These are phyloP conservation scores for Prunella strophiata DNA, from an alignment of 2,797 vertebrate genomes.

Conservation along the genomic window DNA sequence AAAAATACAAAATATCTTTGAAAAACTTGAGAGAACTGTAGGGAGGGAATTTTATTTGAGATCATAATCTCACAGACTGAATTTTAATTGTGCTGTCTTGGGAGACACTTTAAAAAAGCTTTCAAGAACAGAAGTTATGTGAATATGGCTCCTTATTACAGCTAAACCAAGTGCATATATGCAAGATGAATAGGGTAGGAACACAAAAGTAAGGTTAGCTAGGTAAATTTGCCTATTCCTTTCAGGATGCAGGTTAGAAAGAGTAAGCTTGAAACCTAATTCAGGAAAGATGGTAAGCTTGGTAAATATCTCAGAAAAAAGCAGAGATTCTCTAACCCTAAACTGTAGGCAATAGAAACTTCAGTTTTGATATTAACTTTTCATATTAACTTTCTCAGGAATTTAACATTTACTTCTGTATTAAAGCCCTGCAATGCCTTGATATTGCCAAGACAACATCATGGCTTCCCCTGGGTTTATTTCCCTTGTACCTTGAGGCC, in stretches of 20 bases:
- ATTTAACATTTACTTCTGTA: background rate
- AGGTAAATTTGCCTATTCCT: background rate
- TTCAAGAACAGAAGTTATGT: background rate
- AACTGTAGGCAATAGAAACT: background rate
- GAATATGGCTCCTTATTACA: background rate
- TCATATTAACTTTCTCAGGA: background rate
- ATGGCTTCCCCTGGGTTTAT: accelerated
- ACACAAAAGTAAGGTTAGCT: background rate
- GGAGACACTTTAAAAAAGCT: background rate
- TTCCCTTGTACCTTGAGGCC: background rate
- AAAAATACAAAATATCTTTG: background rate
- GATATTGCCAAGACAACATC: background rate
- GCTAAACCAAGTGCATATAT: background rate
- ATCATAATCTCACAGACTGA: background rate
- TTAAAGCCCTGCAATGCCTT: background rate
- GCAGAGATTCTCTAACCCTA: background rate
- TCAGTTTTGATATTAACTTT: background rate
- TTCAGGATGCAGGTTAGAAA: background rate
- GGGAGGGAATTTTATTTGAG: background rate
- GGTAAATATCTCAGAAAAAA: background rate
- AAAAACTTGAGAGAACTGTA: background rate
- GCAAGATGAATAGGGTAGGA: background rate
- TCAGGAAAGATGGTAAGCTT: background rate
- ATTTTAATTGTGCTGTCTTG: background rate
- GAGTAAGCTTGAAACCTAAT: background rate